A percentile compares a stretch with the other conserved stretches of the same genome.
These are phyloP conservation scores for Microplitis demolitor DNA, from an alignment of 1,140 invertebrate species.

Conservation along the genomic window DNA sequence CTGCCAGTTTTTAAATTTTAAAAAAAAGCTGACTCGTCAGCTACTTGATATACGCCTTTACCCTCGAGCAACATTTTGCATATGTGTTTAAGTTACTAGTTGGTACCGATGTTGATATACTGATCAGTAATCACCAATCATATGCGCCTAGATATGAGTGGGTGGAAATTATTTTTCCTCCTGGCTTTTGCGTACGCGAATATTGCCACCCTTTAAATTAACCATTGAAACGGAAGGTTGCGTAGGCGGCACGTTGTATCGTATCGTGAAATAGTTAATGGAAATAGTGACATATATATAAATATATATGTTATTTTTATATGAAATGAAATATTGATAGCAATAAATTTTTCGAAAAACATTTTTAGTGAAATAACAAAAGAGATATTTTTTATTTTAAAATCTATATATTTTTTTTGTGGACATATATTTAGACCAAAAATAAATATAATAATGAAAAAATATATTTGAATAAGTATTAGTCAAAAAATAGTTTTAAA, in stretches of 20 bases:
- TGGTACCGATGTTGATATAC: neutral
- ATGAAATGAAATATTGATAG: too few species aligned
- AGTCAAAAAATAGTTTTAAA: too few species aligned
- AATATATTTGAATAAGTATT: too few species aligned
- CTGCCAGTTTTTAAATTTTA: neutral
- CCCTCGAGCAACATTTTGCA: slow-evolving; percentile 30
- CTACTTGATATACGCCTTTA: slow-evolving; percentile 44
- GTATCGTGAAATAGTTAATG: slow-evolving; percentile 34
- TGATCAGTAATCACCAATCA: neutral
- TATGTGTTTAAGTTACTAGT: slow-evolving; percentile 13
- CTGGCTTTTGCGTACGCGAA: slow-evolving; percentile 5
- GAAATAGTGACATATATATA: slow-evolving; percentile 23
- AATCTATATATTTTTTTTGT: too few species aligned
- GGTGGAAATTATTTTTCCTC: slow-evolving; percentile 38
- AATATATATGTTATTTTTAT: neutral
- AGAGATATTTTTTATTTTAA: too few species aligned
- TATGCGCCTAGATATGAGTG: slow-evolving; percentile 18
- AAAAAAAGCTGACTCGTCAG: slow-evolving; percentile 27
- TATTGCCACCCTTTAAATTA: slow-evolving; percentile 45
- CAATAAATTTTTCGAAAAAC: too few species aligned
- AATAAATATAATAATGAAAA: too few species aligned
- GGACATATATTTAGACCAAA: too few species aligned
- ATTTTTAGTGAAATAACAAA: too few species aligned
- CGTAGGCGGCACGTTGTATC: slow-evolving; percentile 39
- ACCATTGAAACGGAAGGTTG: slow-evolving; percentile 29